These are phyloP conservation scores for Mus spretus DNA, from an alignment of 2,797 vertebrate genomes.

Conservation along the genomic window DNA sequence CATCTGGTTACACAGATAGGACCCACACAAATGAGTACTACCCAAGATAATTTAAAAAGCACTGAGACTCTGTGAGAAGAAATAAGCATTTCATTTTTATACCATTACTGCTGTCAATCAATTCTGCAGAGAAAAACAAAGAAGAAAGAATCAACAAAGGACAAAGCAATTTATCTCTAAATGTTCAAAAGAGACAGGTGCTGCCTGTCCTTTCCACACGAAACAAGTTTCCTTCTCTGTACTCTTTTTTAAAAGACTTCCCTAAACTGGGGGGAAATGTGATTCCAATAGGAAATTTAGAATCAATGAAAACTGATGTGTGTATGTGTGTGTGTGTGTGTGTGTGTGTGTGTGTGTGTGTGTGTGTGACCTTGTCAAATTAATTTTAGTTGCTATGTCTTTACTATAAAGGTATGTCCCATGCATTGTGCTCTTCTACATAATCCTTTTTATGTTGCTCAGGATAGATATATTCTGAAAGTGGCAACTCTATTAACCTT, in stretches of 20 bases:
- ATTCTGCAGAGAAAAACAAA: conserved; percentile 60
- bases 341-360: no score
- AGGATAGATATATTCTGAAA: conserved; percentile 61
- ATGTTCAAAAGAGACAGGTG: conserved; percentile 51
- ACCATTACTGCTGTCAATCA: conserved; percentile 59
- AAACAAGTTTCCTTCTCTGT: conserved; percentile 53
- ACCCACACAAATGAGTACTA: conserved; percentile 57
- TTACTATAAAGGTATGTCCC: conserved; percentile 61
- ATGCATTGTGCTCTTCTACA: conserved; percentile 22
- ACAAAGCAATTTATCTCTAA: conserved; percentile 67
- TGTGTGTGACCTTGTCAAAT: conserved; percentile 58
- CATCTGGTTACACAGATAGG: conserved; percentile 49
- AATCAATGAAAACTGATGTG: conserved; percentile 44
- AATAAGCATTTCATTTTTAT: conserved; percentile 75
- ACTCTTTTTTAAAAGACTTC: not conserved
- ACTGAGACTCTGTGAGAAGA: conserved; percentile 50
- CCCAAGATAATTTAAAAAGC: conserved; percentile 64
- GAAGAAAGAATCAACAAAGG: conserved; percentile 64
- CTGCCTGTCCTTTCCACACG: conserved; percentile 64
- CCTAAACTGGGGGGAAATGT: not conserved
- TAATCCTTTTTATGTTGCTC: conserved; percentile 61
- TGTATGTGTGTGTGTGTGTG: not conserved
- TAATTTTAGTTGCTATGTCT: conserved; percentile 71
- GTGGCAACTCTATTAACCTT: conserved; percentile 72
- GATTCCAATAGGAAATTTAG: conserved; percentile 53